Conservation (phyloP, 2,888 invertebrate genomes). For the Idaea aversata region DNA sequence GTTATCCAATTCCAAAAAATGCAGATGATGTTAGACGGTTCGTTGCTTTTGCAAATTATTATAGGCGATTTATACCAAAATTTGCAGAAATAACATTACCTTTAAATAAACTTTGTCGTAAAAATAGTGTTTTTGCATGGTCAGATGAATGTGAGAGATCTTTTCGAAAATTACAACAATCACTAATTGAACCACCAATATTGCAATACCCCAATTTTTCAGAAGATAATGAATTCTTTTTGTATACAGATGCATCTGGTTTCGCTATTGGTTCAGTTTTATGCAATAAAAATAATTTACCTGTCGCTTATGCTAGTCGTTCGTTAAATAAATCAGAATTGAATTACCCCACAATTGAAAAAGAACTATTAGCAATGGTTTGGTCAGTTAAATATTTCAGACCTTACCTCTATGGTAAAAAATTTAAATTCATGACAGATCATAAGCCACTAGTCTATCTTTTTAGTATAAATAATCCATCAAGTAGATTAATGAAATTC, state of each 20-base stretch:
- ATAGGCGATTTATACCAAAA: slow-evolving; percentile 15
- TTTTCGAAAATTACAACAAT: slow-evolving; percentile 13
- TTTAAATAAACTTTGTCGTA: slow-evolving; percentile 20
- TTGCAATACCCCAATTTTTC: slow-evolving; percentile 18
- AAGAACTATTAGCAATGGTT: slow-evolving; percentile 20
- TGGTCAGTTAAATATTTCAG: slow-evolving; percentile 23
- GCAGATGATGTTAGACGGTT: background rate
- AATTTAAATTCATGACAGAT: slow-evolving; percentile 18
- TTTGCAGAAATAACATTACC: slow-evolving; percentile 19
- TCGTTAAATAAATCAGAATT: slow-evolving; percentile 16
- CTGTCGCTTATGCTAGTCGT: slow-evolving; percentile 21
- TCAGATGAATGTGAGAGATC: slow-evolving; percentile 10
- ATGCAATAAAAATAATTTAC: slow-evolving; percentile 8
- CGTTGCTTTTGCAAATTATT: background rate
- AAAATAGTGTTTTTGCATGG: slow-evolving; percentile 17
- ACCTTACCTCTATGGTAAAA: slow-evolving; percentile 22
- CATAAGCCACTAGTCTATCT: slow-evolving; percentile 20
- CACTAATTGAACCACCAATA: slow-evolving; percentile 9
- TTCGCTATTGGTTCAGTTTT: slow-evolving; percentile 17
- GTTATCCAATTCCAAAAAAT: slow-evolving; percentile 5
- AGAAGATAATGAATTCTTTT: slow-evolving; percentile 13
- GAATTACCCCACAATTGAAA: slow-evolving; percentile 21
- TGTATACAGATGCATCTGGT: slow-evolving; percentile 16
- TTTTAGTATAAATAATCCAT: slow-evolving; percentile 19
- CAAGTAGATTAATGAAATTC: slow-evolving; percentile 19